Percentiles rank a stretch among this genome's conserved stretches.
Conservation (phyloP, 2,797 vertebrate species). For the Lateolabrax maculatus region DNA sequence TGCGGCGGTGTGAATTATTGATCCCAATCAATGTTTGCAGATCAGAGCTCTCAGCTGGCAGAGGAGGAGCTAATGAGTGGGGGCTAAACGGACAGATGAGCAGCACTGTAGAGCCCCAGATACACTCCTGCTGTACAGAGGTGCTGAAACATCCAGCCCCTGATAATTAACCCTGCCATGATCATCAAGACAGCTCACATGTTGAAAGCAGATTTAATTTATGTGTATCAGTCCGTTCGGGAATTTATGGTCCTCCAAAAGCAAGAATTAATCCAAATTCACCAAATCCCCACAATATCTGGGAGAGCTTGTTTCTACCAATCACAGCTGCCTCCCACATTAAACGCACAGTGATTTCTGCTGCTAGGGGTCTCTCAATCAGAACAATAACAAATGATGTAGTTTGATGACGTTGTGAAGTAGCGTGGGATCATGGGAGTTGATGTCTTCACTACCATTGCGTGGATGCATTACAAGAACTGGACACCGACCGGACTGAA, state of each 20-base stretch:
- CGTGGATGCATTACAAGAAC: too few relatives aligned
- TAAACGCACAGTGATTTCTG: too few relatives aligned
- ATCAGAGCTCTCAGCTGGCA: conserved; percentile 73
- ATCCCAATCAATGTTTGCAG: conserved; percentile 75
- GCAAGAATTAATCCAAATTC: neutral
- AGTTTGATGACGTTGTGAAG: too few relatives aligned
- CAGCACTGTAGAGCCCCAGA: neutral
- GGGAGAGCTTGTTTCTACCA: neutral
- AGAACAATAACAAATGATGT: too few relatives aligned
- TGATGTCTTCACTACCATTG: too few relatives aligned
- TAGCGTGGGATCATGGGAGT: too few relatives aligned
- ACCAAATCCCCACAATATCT: neutral
- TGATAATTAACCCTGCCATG: conserved; percentile 8
- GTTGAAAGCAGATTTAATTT: neutral
- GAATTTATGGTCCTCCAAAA: neutral
- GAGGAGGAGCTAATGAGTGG: conserved; percentile 57
- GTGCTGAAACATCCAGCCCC: neutral
- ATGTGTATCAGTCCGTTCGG: neutral
- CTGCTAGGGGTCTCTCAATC: too few relatives aligned
- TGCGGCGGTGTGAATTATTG: conserved; percentile 75
- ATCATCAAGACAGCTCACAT: neutral
- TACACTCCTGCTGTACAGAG: conserved; percentile 14
- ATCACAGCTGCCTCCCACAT: too few relatives aligned
- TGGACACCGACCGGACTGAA: too few relatives aligned
- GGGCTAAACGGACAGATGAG: conserved; percentile 37